Evolutionary conservation across 2,797 vertebrate genomes (phyloP).

Genomic region (Aplochiton taeniatus): DNA sequence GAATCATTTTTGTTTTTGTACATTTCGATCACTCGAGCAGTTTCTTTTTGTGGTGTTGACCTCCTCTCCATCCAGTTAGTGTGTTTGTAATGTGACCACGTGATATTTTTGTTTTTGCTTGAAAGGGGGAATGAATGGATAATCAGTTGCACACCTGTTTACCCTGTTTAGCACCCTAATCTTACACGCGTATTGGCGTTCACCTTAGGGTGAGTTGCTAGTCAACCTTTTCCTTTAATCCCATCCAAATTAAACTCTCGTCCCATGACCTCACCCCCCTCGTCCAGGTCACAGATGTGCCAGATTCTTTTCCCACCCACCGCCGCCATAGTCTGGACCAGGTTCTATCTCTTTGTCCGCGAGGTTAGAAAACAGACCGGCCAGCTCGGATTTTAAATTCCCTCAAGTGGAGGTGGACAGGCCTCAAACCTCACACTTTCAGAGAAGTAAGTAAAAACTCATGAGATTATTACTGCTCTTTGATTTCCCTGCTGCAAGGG

Average conservation of each 20-base stretch:
- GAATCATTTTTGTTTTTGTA: not conserved
- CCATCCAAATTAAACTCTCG: slow-evolving; percentile 17
- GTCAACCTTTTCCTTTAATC: no score
- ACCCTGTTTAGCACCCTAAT: slow-evolving; percentile 16
- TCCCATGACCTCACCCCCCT: slow-evolving; percentile 46
- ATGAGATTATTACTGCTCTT: slow-evolving; percentile 7
- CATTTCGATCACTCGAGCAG: not conserved
- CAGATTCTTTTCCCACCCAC: no score
- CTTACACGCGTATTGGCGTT: slow-evolving; percentile 22
- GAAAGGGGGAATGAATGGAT: not conserved
- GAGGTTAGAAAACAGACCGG: no score
- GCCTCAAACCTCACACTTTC: no score
- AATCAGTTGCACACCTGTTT: slow-evolving; percentile 14
- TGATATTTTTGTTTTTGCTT: no score
- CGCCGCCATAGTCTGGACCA: no score
- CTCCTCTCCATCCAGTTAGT: not conserved
- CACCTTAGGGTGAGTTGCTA: not conserved
- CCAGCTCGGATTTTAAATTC: no score
- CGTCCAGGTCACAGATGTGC: slow-evolving; percentile 37
- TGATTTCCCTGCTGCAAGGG: not conserved
- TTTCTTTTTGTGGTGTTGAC: slow-evolving; percentile 1
- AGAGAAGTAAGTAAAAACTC: slow-evolving; percentile 41
- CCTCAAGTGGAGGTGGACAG: no score
- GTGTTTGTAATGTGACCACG: no score
- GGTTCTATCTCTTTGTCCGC: not conserved